Base-by-base conservation (phyloP, 2,888 invertebrate species). In the Slavum lentiscoides region DNA sequence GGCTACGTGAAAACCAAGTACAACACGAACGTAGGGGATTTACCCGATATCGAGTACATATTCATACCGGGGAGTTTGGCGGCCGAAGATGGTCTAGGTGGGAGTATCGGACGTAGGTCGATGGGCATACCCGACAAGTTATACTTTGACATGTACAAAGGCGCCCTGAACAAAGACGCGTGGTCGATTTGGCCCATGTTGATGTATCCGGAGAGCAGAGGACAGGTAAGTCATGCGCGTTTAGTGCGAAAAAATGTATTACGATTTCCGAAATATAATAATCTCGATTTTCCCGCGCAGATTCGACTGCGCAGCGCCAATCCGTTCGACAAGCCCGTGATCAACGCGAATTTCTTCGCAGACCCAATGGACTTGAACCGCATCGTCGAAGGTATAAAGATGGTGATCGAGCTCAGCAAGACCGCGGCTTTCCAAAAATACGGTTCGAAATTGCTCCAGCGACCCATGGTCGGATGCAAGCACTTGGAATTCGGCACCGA, bases 381-480 rank as follows among this genome's bases (percentile, higher is more conserved):
- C 15, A 70, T 84, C n/a, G 84, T 84, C 0, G 84, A 84, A 49
- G 84, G 84, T 15, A 83, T 84, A 61, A 83, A 83, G 69, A 80
- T 82, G 91, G 89, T 90, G 0, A 86, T 91, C 11, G 85, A 88
- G 82, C 84, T 92, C 19, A 88, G 89, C 0, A 86, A 89, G 70
- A 88, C 89, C 0, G 86, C 87, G 53, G 85, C 89, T 0, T 90
- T 92, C 86, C 86, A 87, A 70, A 87, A 87, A 80, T 88, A 88
- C 83, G 89, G 89, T 74, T 86, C 90, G 0, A 88, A 86, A 1
- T 86, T 91, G 39, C 87, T 90, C 82, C 85, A 86, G 0, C 87
- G 89, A 0, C 90, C 91, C 0, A 91, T 92, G 85, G 91, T 91
- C 1, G 92, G 92, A 61, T 94, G 94, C 85, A 89, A 90, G 84